phyloP scores from a whole-genome alignment of 2,888 invertebrate genomes.

The Leptinotarsa rubiginosa region DNA sequence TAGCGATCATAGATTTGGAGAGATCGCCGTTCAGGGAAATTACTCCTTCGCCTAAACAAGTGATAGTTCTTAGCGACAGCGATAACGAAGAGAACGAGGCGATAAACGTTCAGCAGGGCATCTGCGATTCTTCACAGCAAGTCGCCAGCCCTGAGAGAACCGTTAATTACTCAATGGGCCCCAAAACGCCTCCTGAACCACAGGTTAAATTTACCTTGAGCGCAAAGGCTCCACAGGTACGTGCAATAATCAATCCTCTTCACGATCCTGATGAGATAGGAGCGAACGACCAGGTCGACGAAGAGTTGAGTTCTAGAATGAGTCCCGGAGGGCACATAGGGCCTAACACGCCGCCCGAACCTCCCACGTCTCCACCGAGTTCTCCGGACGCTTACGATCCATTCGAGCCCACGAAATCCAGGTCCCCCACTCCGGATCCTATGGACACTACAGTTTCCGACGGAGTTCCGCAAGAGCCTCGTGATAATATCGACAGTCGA shows the following conservation, averaged over 20 bases:
- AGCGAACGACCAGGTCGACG: slow-evolving; percentile 55
- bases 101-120: slow-evolving; percentile 46
- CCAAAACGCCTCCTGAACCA: slow-evolving; percentile 82
- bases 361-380: slow-evolving; percentile 76
- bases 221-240: slow-evolving; percentile 68
- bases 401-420: slow-evolving; percentile 89
- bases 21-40: slow-evolving; percentile 87
- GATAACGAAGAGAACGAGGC: slow-evolving; percentile 69
- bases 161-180: slow-evolving; percentile 69
- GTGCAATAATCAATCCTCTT: slow-evolving; percentile 72
- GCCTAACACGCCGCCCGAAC: slow-evolving; percentile 79
- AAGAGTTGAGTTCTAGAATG: slow-evolving; percentile 46
- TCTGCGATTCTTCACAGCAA: slow-evolving; percentile 60
- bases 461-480: slow-evolving; percentile 46
- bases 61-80: slow-evolving; percentile 87
- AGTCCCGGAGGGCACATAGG: slow-evolving; percentile 69
- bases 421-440: slow-evolving; percentile 73
- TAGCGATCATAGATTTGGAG: slow-evolving; percentile 87
- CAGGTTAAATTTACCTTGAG: slow-evolving; percentile 74
- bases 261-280: slow-evolving; percentile 71
- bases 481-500: slow-evolving; percentile 47
- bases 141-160: slow-evolving; percentile 60
- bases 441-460: slow-evolving; percentile 47
- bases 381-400: slow-evolving; percentile 91
- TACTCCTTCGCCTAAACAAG: slow-evolving; percentile 82